Conservation (phyloP, 2,888 invertebrate genomes). For the Parasteatoda lunata region DNA sequence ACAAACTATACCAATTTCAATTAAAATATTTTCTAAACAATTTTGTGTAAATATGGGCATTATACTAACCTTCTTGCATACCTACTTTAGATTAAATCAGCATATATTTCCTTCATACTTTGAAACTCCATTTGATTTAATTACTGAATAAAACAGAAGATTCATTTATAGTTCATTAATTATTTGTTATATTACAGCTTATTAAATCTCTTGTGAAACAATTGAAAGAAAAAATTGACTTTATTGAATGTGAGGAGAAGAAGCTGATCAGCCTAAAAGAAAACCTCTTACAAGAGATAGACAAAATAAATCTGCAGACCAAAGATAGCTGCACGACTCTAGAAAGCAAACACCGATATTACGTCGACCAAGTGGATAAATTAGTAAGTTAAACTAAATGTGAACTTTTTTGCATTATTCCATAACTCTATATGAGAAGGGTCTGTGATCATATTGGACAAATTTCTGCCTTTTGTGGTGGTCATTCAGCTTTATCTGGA, state of each 20-base stretch:
- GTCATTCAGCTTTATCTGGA: too few species aligned
- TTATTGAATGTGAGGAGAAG: slow-evolving; percentile 35
- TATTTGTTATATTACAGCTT: slow-evolving; percentile 6
- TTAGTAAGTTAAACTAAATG: slow-evolving; percentile 23
- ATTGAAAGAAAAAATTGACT: slow-evolving; percentile 41
- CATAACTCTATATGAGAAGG: too few species aligned
- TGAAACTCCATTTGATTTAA: not conserved
- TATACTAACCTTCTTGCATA: too few species aligned
- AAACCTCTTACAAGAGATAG: slow-evolving; percentile 29
- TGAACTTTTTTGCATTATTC: not conserved
- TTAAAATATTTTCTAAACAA: too few species aligned
- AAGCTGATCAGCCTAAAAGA: slow-evolving; percentile 32
- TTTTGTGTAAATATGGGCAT: too few species aligned
- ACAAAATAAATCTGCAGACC: slow-evolving; percentile 36
- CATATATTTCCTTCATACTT: too few species aligned
- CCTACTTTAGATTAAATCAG: too few species aligned
- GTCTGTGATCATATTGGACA: too few species aligned
- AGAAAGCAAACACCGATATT: slow-evolving; percentile 28
- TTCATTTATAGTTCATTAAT: not conserved
- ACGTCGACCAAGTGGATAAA: slow-evolving; percentile 26
- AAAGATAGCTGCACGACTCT: slow-evolving; percentile 11
- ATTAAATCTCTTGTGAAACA: slow-evolving; percentile 37
- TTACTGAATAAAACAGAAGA: not conserved
- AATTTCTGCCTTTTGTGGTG: too few species aligned
- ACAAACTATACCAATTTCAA: too few species aligned